Evolutionary conservation across 2,888 invertebrate species (phyloP).

Genomic region (Eumerus sabulonum): DNA sequence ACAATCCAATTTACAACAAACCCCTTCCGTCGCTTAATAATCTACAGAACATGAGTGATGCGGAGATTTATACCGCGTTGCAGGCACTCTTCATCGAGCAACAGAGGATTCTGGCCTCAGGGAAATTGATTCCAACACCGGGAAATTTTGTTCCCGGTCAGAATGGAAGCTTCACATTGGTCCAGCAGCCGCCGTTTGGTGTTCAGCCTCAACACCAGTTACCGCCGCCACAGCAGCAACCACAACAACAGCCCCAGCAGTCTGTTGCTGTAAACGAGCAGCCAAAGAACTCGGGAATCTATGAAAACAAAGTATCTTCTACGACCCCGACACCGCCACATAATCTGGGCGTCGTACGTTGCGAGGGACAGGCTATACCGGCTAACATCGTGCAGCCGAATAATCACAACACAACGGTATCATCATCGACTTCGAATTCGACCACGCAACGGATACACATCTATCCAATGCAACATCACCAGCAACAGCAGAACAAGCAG

Average conservation of each 20-base stretch:
- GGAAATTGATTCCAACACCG: conserved; percentile 83
- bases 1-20: conserved; percentile 76
- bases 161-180: conserved; percentile 73
- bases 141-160: conserved; percentile 78
- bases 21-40: conserved; percentile 75
- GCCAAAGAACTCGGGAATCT: conserved; percentile 34
- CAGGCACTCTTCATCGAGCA: conserved; percentile 84
- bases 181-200: conserved; percentile 69
- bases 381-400: conserved; percentile 78
- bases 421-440: conserved; percentile 52
- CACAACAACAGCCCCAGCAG: conserved; percentile 28
- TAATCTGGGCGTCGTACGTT: conserved; percentile 53
- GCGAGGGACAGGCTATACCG: conserved; percentile 72
- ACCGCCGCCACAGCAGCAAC: conserved; percentile 52
- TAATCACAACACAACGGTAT: conserved; percentile 74
- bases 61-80: conserved; percentile 81
- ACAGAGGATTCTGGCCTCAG: conserved; percentile 85
- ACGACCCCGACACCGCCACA: conserved; percentile 47
- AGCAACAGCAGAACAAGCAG: conserved; percentile 71
- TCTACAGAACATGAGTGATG: conserved; percentile 79
- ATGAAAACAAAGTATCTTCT: conserved; percentile 51
- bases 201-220: conserved; percentile 64
- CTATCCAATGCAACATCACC: conserved; percentile 77
- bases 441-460: conserved; percentile 75
- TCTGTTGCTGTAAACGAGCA: conserved; percentile 24